Evolutionary conservation across 2,888 invertebrate genomes (phyloP).

Genomic region (Periphyllus acericola): DNA sequence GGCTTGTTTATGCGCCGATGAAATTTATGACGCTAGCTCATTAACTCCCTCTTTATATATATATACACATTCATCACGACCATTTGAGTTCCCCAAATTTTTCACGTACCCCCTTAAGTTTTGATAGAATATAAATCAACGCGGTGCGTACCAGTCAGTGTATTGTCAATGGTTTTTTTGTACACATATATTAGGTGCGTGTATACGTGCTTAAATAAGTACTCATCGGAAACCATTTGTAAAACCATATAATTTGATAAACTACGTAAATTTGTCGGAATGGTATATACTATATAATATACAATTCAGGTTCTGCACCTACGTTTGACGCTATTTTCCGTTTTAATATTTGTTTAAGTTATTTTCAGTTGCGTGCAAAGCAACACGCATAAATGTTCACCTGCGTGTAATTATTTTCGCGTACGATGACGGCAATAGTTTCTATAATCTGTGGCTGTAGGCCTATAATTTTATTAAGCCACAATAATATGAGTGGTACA

Average conservation of each 20-base stretch:
- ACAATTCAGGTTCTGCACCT: not conserved
- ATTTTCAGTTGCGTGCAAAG: not conserved
- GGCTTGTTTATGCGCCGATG: conserved; percentile 51
- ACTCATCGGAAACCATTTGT: conserved; percentile 22
- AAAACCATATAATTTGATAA: conserved; percentile 31
- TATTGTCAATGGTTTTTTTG: conserved; percentile 30
- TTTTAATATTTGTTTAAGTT: not conserved
- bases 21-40: conserved; percentile 58
- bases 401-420: not conserved
- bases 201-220: conserved; percentile 4
- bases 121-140: conserved; percentile 54
- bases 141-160: not conserved
- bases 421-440: not conserved
- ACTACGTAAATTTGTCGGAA: not conserved
- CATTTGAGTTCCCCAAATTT: conserved; percentile 48
- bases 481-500: not conserved
- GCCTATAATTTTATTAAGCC: conserved; percentile 22
- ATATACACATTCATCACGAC: not conserved
- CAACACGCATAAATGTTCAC: not conserved
- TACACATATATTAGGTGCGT: not conserved
- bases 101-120: conserved; percentile 48
- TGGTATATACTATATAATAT: not conserved
- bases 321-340: not conserved
- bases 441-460: not conserved
- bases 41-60: conserved; percentile 22